A percentile compares a stretch with the other conserved stretches of the same genome.
phyloP scores from a whole-genome alignment of 2,888 invertebrate genomes.

The Gymnosoma rotundatum region DNA sequence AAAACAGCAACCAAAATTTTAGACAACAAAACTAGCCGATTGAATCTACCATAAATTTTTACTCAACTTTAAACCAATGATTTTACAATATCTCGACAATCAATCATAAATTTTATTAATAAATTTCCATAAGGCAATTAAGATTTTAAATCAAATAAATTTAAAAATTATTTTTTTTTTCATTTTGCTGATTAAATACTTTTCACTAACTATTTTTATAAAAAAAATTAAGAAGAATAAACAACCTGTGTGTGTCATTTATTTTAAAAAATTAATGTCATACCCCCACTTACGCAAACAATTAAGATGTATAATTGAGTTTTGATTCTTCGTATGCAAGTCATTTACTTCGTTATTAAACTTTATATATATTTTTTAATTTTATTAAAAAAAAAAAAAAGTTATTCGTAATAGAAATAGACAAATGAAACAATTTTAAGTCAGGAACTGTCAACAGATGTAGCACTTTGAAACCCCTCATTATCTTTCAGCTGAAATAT shows the following conservation, averaged over 20 bases:
- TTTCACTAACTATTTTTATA: not conserved
- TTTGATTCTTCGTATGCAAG: constrained; percentile 33
- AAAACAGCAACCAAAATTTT: too few relatives aligned
- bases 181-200: not conserved
- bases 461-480: constrained; percentile 61
- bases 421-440: constrained; percentile 48
- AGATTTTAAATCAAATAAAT: too few relatives aligned
- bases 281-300: constrained; percentile 23
- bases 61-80: too few relatives aligned
- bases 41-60: too few relatives aligned
- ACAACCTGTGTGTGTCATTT: not conserved
- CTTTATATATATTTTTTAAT: constrained; percentile 31
- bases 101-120: too few relatives aligned
- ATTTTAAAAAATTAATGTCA: constrained; percentile 19
- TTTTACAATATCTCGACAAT: too few relatives aligned
- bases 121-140: too few relatives aligned
- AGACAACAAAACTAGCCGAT: too few relatives aligned
- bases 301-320: constrained; percentile 34
- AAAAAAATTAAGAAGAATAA: not conserved
- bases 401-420: not conserved
- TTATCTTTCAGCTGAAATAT: constrained; percentile 33
- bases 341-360: constrained; percentile 28
- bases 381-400: constrained; percentile 40
- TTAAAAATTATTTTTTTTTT: not conserved
- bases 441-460: constrained; percentile 61